Evolutionary conservation across 2,888 invertebrate genomes (phyloP), one percentile per base, ranked within the genome.

Genomic region (Eilema caniola): DNA sequence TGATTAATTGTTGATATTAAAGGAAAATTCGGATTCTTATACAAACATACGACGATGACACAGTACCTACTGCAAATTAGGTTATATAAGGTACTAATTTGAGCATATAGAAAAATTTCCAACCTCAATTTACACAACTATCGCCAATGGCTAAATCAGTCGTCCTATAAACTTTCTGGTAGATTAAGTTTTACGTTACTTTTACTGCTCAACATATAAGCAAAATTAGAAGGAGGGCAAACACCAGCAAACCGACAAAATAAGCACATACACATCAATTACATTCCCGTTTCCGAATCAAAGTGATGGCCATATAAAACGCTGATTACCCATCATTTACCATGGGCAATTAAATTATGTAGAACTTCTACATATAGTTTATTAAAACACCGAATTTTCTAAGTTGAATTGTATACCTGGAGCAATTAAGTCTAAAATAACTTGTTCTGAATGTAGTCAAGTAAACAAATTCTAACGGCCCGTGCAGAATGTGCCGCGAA

Each of bases 401-500:
- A 25, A 66, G 24, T 5, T 23, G 69, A 71, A 62, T 70, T 68
- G 31, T 75, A 33, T 60, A 24, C 3, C 2, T 16, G 3, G 14
- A 12, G 4, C 0, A 3, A 59, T 62, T 78, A 62, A 70, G 72
- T 56, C 67, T 23, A 67, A 72, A 77, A 61, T 72, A 0, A 56
- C 23, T 69, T 65, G 31, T 12, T 2, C 14, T 11, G n/a, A 31
- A 31, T 41, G 62, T 57, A 23, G 67, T 69, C 76, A 74, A 75
- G 76, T 77, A 83, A 82, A 80, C 76, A 82, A 71, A 79, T 78
- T 72, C 67, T 83, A 85, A 85, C 74, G 78, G 80, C 71, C 82
- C 84, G 69, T 87, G 80, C 74, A 79, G 77, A 86, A 86, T 79
- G 67, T 74, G 71, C 80, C 84, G 79, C 78, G 78, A 87, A 86